These are phyloP conservation scores for Drosophila hawaiiensis DNA, from an alignment of 2,888 invertebrate species.

Conservation along the genomic window DNA sequence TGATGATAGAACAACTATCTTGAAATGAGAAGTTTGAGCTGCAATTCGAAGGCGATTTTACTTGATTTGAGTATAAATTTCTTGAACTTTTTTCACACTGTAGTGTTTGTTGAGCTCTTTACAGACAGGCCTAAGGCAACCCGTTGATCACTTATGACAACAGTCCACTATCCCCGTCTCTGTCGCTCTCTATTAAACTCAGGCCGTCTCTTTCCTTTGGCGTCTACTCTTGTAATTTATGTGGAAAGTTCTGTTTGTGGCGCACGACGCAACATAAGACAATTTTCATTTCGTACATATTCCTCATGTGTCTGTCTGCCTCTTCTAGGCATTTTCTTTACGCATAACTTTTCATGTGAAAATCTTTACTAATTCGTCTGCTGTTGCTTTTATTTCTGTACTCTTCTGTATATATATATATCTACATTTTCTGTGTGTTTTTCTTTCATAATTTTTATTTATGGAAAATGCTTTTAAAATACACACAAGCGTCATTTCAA, in stretches of 20 bases:
- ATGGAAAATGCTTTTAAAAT: constrained; percentile 80
- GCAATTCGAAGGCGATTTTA: background rate
- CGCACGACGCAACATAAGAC: constrained; percentile 70
- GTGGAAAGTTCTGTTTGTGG: constrained; percentile 66
- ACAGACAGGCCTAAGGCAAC: constrained; percentile 60
- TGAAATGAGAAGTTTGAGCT: background rate
- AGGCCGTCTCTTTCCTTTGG: background rate
- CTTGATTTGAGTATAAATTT: background rate
- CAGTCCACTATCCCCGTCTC: constrained; percentile 39
- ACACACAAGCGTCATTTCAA: constrained; percentile 26
- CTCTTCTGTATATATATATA: background rate
- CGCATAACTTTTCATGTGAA: constrained; percentile 79
- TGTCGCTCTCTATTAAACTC: background rate
- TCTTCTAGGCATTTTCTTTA: constrained; percentile 43
- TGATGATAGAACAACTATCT: background rate
- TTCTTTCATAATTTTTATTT: constrained; percentile 74
- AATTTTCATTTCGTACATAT: constrained; percentile 68
- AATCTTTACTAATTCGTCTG: constrained; percentile 78
- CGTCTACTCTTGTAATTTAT: constrained; percentile 67
- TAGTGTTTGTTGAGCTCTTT: constrained; percentile 10
- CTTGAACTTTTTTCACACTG: background rate
- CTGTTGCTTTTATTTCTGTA: constrained; percentile 31
- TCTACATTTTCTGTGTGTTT: background rate
- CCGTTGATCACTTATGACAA: constrained; percentile 80
- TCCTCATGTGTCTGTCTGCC: constrained; percentile 11